Percentiles rank a stretch among this genome's conserved stretches.
These are phyloP conservation scores for Cataglyphis hispanica DNA, from an alignment of 1,140 invertebrate genomes.

Conservation along the genomic window DNA sequence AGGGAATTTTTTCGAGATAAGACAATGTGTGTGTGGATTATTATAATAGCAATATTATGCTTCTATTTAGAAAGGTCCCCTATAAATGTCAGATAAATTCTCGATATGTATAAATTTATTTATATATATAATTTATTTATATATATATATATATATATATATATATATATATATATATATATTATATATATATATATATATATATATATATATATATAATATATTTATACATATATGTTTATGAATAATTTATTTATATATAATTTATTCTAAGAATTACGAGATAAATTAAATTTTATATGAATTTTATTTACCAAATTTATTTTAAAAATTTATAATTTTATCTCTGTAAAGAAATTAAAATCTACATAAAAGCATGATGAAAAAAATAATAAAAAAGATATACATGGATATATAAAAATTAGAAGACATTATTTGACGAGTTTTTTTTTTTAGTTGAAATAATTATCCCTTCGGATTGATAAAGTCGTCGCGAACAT, in stretches of 20 bases:
- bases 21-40: background rate
- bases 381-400: too few relatives aligned
- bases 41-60: constrained; percentile 13
- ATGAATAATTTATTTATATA: too few relatives aligned
- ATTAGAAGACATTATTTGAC: too few relatives aligned
- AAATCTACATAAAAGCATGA: too few relatives aligned
- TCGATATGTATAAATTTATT: too few relatives aligned
- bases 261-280: constrained; percentile 14
- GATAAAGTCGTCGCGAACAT: background rate
- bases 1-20: constrained; percentile 17
- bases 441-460: background rate
- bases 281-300: background rate
- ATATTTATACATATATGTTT: too few relatives aligned
- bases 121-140: too few relatives aligned
- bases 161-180: too few relatives aligned
- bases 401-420: too few relatives aligned
- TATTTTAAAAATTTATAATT: background rate
- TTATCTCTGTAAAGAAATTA: background rate
- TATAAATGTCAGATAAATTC: constrained; percentile 44
- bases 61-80: constrained; percentile 35
- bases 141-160: too few relatives aligned
- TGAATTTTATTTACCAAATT: background rate
- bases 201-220: too few relatives aligned
- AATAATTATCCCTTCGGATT: background rate
- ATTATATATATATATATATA: too few relatives aligned